phyloP scores from a whole-genome alignment of 2,113 vertebrate species.

The Microcebus murinus region DNA sequence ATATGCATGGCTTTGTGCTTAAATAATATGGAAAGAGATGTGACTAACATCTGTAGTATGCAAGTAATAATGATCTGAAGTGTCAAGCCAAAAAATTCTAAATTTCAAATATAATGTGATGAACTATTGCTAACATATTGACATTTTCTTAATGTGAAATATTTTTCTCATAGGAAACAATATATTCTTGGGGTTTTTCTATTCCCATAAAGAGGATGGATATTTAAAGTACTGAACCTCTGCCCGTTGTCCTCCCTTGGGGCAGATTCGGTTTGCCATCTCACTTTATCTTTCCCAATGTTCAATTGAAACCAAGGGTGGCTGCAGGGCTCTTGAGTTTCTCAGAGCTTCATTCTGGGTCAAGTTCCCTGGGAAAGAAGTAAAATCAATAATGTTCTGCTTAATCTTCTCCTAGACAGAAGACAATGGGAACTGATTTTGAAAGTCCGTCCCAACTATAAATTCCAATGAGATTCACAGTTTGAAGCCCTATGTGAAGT shows the following conservation, averaged over 20 bases:
- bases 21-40: not conserved
- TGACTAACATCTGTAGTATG: not conserved
- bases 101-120: not conserved
- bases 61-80: not conserved
- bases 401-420: not conserved
- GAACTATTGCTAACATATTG: not conserved
- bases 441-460: not conserved
- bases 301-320: not conserved
- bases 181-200: not conserved
- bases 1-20: not conserved
- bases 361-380: not conserved
- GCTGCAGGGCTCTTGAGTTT: not conserved
- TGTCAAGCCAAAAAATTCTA: not conserved
- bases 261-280: not conserved
- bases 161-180: not conserved
- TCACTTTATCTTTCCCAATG: not conserved
- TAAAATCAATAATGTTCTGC: not conserved
- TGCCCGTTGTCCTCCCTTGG: not conserved
- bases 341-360: not conserved
- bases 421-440: not conserved
- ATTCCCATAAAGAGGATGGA: not conserved
- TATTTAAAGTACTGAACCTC: not conserved
- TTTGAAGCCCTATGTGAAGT: not conserved
- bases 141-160: not conserved
- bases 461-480: not conserved